phyloP scores from a whole-genome alignment of 2,113 vertebrate species.

The Actenoides lindsayi region DNA sequence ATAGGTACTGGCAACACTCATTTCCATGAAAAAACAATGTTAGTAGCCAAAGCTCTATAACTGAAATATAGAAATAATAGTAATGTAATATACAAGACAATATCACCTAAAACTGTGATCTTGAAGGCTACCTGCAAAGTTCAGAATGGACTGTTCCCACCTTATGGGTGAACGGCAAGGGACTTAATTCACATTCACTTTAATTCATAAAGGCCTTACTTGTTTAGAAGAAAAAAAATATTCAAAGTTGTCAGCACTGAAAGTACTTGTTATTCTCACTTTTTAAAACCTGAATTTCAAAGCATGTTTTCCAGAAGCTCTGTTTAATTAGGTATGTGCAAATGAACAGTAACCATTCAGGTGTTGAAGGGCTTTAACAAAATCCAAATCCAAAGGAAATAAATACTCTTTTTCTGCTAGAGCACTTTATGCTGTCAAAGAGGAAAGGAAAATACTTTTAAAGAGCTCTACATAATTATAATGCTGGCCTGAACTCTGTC shows the following conservation, averaged over 20 bases:
- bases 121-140: neutral
- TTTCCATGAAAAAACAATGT: rapidly evolving
- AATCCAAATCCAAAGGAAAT: neutral
- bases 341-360: neutral
- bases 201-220: neutral
- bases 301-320: neutral
- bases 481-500: neutral
- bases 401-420: neutral
- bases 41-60: neutral
- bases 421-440: neutral
- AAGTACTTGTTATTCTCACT: neutral
- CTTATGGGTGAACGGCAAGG: neutral
- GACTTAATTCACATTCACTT: neutral
- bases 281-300: neutral
- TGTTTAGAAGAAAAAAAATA: neutral
- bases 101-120: neutral
- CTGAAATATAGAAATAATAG: neutral
- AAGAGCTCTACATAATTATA: neutral
- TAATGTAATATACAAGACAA: rapidly evolving
- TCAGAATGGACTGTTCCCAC: neutral
- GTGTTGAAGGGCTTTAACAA: neutral
- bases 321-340: neutral
- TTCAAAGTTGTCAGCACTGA: neutral
- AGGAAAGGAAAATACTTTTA: neutral
- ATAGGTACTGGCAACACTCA: neutral